A percentile compares a stretch with the other conserved stretches of the same genome.
Evolutionary conservation across 2,797 vertebrate genomes (phyloP).

Genomic region (Crenichthys baileyi): DNA sequence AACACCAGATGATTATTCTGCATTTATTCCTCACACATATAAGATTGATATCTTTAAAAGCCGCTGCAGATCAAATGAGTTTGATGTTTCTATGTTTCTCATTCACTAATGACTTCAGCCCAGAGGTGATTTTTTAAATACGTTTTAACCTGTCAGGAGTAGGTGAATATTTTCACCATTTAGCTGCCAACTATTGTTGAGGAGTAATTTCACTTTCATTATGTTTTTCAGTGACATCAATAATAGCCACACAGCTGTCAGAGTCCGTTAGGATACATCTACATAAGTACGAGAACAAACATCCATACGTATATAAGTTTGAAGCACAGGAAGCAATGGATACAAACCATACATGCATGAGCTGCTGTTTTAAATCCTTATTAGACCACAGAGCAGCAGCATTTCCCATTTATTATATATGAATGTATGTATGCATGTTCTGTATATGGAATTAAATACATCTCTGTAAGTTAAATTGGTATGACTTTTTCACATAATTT

Average conservation of each 20-base stretch:
- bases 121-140: conserved; percentile 64
- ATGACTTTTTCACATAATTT: too few relatives aligned
- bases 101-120: conserved; percentile 62
- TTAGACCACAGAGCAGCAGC: conserved; percentile 26
- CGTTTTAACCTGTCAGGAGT: conserved; percentile 78
- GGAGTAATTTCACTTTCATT: conserved; percentile 80
- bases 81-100: conserved; percentile 61
- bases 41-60: conserved; percentile 50
- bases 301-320: conserved; percentile 73
- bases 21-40: conserved; percentile 46
- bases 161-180: conserved; percentile 76
- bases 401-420: too few relatives aligned
- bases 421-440: too few relatives aligned
- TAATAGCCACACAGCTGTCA: conserved; percentile 80
- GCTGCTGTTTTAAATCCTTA: conserved; percentile 70
- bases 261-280: conserved; percentile 79
- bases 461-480: too few relatives aligned
- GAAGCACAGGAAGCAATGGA: conserved; percentile 60
- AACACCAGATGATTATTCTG: conserved; percentile 43
- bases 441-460: too few relatives aligned
- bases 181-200: conserved; percentile 76
- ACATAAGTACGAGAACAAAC: conserved; percentile 70
- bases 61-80: conserved; percentile 44
- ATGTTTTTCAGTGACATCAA: conserved; percentile 74
- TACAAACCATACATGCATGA: conserved; percentile 72